Base-by-base conservation (phyloP, 2,113 vertebrate genomes). In the Cathartes aura region DNA sequence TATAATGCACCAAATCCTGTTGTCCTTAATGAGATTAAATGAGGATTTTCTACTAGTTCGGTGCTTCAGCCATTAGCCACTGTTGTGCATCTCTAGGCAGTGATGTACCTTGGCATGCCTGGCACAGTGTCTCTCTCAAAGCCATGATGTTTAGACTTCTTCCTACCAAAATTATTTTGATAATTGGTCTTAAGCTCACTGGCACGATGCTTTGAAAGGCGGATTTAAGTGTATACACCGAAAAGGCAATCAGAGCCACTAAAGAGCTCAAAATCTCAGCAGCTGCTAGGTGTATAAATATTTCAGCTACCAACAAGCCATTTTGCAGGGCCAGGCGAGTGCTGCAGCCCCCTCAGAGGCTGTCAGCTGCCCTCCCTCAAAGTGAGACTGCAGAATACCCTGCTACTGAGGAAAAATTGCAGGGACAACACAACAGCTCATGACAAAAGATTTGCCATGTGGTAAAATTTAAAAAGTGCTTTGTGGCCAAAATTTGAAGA, bases 11-110 rank as follows among this genome's bases (percentile, higher is more conserved):
- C 5, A 0, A 91, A 91, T 91, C 83, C 50, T 70, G 50, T 87
- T 89, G 89, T 66, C 78, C 71, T 88, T 82, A 82, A 56, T 83
- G 72, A 87, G 87, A 89, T 93, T 90, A 83, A 86, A 93, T 52
- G 58, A 78, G 72, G 73, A 72, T 97, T 95, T 97, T 79, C 78
- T 75, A 17, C 40, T 45, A 58, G 64, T 84, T 95, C 4, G 3
- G 43, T 87, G 47, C 93, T 80, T 19, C 58, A 80, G 78, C 52
- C 47, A 52, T 93, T 87, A 91, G 56, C 70, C 12, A 21, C n/a
- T 52, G 24, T n/a, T 78, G 50, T 43, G 29, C 1, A 2, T 86
- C 82, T 93, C 90, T 21, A 92, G 86, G 68, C 80, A 75, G 63
- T 59, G 85, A 76, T 80, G 74, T 45, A 79, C 72, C 63, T 93